A percentile compares a stretch with the other conserved stretches of the same genome.
phyloP scores from a whole-genome alignment of 1,140 invertebrate species.

The Eumeta japonica region DNA sequence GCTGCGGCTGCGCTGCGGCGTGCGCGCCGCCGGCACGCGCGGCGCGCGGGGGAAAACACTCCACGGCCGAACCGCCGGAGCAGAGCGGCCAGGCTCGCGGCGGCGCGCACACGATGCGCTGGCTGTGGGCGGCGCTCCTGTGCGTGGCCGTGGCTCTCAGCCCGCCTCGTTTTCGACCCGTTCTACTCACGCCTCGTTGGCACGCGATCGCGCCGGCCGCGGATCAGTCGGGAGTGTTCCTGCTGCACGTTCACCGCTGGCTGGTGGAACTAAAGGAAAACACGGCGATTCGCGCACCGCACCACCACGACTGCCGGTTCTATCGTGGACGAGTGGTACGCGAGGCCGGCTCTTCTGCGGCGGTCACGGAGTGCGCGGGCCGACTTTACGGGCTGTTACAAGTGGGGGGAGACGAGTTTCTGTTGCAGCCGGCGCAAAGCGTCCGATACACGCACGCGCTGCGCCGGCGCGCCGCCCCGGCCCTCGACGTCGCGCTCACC shows the following conservation, averaged over 20 bases:
- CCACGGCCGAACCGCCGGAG: too few relatives aligned
- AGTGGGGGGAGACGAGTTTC: conserved; percentile 37
- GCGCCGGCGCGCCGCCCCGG: conserved; percentile 33
- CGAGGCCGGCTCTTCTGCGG: conserved; percentile 30
- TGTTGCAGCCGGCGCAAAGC: conserved; percentile 34
- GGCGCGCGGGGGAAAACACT: too few relatives aligned
- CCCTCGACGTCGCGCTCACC: conserved; percentile 32
- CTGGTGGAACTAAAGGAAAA: conserved; percentile 42
- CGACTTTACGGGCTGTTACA: conserved; percentile 43
- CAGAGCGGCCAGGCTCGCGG: conserved; percentile 40
- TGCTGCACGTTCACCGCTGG: conserved; percentile 40
- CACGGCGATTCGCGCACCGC: conserved; percentile 38
- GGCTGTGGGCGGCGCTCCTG: conserved; percentile 33
- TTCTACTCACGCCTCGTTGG: conserved; percentile 10
- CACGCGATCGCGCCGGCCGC: conserved; percentile 8
- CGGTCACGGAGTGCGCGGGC: conserved; percentile 43
- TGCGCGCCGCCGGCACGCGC: conserved; percentile 33
- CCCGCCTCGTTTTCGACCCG: conserved; percentile 9
- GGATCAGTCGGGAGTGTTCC: conserved; percentile 13
- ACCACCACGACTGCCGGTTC: conserved; percentile 45
- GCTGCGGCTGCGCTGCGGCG: conserved; percentile 48
- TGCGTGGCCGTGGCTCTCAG: conserved; percentile 20
- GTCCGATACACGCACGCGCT: conserved; percentile 26
- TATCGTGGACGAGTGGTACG: conserved; percentile 37
- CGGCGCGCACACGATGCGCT: conserved; percentile 47